phyloP scores from a whole-genome alignment of 1,140 invertebrate genomes.

The Hormaphis cornu region DNA sequence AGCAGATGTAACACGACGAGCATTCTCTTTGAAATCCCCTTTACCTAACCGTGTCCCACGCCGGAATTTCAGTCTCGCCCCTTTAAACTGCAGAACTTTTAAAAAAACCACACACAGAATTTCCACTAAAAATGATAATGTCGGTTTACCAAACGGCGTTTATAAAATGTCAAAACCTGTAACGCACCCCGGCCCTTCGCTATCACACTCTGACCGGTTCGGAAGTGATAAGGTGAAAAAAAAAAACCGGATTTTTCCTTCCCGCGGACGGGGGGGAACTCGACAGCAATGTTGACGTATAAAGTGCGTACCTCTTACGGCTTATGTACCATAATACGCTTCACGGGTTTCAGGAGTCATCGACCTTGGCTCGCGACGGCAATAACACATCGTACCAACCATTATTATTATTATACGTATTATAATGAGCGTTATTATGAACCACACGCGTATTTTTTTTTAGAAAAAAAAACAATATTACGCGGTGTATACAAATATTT shows the following conservation, averaged over 20 bases:
- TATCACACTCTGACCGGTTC: constrained; percentile 30
- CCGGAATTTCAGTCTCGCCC: no score
- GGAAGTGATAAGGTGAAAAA: not conserved
- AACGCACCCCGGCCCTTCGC: no score
- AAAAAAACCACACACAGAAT: no score
- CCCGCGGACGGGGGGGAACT: not conserved
- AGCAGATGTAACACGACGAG: no score
- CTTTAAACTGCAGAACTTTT: no score
- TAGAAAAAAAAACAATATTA: not conserved
- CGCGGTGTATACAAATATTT: not conserved
- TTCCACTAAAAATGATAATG: no score
- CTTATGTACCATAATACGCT: constrained; percentile 19
- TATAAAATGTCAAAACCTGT: no score
- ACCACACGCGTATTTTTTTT: not conserved
- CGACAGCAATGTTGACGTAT: not conserved
- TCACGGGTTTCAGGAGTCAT: constrained; percentile 30
- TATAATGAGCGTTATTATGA: not conserved
- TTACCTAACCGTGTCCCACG: no score
- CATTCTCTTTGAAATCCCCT: no score
- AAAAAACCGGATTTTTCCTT: constrained; percentile 16
- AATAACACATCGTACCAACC: no score
- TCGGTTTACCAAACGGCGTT: no score
- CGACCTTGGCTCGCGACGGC: constrained; percentile 18
- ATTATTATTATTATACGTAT: not conserved
- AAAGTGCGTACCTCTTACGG: no score